Percentiles rank a stretch among this genome's conserved stretches.
phyloP scores from a whole-genome alignment of 1,140 invertebrate genomes.

The Diploscapter pachys region DNA sequence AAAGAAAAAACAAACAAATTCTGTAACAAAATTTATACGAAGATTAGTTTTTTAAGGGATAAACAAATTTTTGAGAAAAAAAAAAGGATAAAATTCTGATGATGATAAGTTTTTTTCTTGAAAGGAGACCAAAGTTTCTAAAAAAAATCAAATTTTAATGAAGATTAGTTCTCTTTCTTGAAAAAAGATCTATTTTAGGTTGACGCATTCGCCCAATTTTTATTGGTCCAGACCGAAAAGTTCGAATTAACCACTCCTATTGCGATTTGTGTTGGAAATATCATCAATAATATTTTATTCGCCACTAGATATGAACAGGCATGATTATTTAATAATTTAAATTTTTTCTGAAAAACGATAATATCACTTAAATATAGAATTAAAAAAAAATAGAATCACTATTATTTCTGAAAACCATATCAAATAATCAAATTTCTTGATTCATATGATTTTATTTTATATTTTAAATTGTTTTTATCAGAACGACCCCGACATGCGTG shows the following conservation, averaged over 20 bases:
- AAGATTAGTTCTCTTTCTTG: neutral
- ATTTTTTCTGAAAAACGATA: too few species aligned
- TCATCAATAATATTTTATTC: conserved; percentile 57
- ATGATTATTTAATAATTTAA: conserved; percentile 4
- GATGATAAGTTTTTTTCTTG: neutral
- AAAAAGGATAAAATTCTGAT: neutral
- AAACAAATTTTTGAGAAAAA: neutral
- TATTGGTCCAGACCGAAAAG: neutral
- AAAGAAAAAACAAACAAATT: neutral
- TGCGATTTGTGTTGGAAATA: conserved; percentile 56
- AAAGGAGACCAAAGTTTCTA: neutral
- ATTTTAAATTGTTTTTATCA: conserved; percentile 17
- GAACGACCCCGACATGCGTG: conserved; percentile 42
- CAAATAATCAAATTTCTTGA: too few species aligned
- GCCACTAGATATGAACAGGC: conserved; percentile 52
- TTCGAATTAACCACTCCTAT: conserved; percentile 26
- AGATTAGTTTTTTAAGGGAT: too few species aligned
- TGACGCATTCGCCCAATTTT: neutral
- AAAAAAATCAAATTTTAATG: neutral
- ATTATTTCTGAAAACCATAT: too few species aligned
- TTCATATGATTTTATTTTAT: too few species aligned
- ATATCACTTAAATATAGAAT: too few species aligned
- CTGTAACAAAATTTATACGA: neutral
- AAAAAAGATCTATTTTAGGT: neutral
- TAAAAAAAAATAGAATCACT: too few species aligned